A percentile compares a stretch with the other conserved stretches of the same genome.
phyloP scores from a whole-genome alignment of 2,113 vertebrate species.

The Clinocottus analis region DNA sequence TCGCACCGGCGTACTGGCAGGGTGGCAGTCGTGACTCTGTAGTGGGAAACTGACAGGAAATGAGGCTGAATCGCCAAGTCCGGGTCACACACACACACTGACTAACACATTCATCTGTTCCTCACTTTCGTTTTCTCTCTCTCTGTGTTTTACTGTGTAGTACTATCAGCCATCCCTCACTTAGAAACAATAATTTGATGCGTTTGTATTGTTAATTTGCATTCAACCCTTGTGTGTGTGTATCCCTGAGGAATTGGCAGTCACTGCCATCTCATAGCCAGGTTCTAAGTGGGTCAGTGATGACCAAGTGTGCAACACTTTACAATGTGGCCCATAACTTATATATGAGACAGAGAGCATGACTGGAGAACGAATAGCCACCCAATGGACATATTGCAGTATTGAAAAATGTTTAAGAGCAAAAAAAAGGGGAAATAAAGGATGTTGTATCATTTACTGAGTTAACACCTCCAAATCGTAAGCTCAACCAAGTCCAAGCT shows the following conservation, averaged over 20 bases:
- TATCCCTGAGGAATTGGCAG: neutral
- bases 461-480: neutral
- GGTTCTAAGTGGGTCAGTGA: slow-evolving; percentile 22
- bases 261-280: neutral
- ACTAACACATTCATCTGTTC: slow-evolving; percentile 11
- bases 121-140: neutral
- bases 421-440: neutral
- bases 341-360: slow-evolving; percentile 7
- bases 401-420: neutral
- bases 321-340: slow-evolving; percentile 14
- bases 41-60: slow-evolving; percentile 39
- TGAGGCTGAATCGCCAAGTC: slow-evolving; percentile 18
- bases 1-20: slow-evolving; percentile 50
- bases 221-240: neutral
- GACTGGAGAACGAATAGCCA: neutral
- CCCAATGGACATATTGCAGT: neutral
- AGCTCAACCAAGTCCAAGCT: neutral
- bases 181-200: neutral
- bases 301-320: slow-evolving; percentile 29
- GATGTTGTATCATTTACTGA: neutral
- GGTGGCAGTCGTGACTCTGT: slow-evolving; percentile 30
- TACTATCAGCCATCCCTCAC: neutral
- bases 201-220: neutral
- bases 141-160: neutral
- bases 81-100: slow-evolving; percentile 36